Evolutionary conservation across 2,797 vertebrate genomes (phyloP), one percentile per base, ranked within the genome.

Genomic region (Sebastes itinus): DNA sequence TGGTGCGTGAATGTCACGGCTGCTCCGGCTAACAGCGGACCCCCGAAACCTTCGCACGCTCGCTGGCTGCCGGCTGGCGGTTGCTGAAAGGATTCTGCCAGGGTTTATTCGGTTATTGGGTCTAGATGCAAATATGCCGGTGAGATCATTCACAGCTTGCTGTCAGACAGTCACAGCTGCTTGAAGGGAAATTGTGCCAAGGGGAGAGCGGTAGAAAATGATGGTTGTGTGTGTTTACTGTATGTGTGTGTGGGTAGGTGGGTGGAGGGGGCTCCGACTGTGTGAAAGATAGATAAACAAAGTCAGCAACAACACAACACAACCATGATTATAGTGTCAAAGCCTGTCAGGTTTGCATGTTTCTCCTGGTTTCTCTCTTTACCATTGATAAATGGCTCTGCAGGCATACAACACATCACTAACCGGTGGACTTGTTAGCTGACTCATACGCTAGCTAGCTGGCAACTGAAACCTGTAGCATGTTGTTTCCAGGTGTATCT

Each of bases 1-100:
- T 27, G 86, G 85, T 72, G 88, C 88, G 59, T 92, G 91, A 93
- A 94, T 88, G 90, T 93, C 91, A 89, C 35, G 70, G 81, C 85
- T 75, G 83, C 77, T 49, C 18, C 3, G 6, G 69, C 70, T 9
- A 64, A 58, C 66, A 3, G 67, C 27, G 2, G 23, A 65, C 59
- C 54, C 54, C 30, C 20, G 7, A 1, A 28, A 62, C 55, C 60
- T 22, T 25, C 3, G 20, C 72, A 7, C 5, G 11, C 59, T 69
- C 11, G 11, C 8, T 20, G 3, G 38, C 10, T 20, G 75, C 52
- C 33, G 59, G 75, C 85, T 10, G 59, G 69, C 54, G 59, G 30
- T 4, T 3, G 14, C 68, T 73, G 55, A 75, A 60, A 77, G 62
- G 59, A 77, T 49, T 66, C 75, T 75, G 80, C 68, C 62, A 46